phyloP scores from a whole-genome alignment of 2,113 vertebrate genomes.

The Chlamydotis undulata region DNA sequence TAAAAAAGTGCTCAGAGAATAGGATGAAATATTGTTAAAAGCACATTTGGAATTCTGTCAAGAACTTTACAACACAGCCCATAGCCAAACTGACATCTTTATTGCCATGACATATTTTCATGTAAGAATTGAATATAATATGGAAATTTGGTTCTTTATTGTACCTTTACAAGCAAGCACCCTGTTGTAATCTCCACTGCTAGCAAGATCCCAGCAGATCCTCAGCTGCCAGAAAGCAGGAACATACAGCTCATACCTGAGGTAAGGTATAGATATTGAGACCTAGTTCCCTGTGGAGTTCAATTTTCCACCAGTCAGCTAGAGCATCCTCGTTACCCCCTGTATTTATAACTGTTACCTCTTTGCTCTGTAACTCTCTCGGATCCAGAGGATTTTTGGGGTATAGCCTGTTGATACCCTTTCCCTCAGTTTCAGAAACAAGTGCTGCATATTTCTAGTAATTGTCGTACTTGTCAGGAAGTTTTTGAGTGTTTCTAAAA shows the following conservation, averaged over 20 bases:
- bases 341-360: neutral
- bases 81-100: neutral
- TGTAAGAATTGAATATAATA: neutral
- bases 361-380: neutral
- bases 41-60: neutral
- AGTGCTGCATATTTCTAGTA: neutral
- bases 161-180: neutral
- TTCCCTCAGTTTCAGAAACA: neutral
- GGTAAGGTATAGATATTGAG: neutral
- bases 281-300: neutral
- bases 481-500: neutral
- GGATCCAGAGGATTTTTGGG: neutral
- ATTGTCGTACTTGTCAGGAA: neutral
- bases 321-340: neutral
- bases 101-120: neutral
- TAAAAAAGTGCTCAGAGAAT: neutral
- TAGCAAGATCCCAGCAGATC: neutral
- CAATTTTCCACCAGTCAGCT: neutral
- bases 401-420: neutral
- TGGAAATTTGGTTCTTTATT: neutral
- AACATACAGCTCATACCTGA: neutral
- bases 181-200: neutral
- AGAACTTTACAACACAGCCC: neutral
- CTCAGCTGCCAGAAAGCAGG: neutral
- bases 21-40: neutral